Evolutionary conservation across 1,140 invertebrate species (phyloP).

Genomic region (Monochamus saltuarius): DNA sequence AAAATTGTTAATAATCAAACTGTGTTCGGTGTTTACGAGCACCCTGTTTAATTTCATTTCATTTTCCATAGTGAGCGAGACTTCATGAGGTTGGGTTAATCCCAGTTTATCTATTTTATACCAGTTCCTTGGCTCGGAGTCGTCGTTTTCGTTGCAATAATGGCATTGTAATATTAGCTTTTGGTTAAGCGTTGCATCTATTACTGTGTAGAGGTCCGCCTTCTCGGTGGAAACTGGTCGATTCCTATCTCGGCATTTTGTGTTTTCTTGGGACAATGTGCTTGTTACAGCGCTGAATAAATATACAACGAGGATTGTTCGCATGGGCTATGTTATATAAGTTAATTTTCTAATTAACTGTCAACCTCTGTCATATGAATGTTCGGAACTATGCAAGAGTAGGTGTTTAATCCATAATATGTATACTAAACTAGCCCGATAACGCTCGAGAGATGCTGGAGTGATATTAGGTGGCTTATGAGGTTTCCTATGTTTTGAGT

Average conservation of each 20-base stretch:
- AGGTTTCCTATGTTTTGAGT: no score
- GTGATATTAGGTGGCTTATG: no score
- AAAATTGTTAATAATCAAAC: slow-evolving; percentile 53
- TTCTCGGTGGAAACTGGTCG: slow-evolving; percentile 51
- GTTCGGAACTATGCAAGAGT: no score
- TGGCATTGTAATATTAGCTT: slow-evolving; percentile 53
- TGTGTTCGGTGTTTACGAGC: slow-evolving; percentile 50
- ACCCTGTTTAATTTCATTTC: slow-evolving; percentile 52
- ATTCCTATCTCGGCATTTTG: slow-evolving; percentile 53
- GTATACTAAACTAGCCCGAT: no score
- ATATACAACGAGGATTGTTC: no score
- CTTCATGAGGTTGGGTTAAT: slow-evolving; percentile 44
- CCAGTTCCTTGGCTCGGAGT: slow-evolving; percentile 55
- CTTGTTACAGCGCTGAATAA: no score
- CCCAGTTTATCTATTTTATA: slow-evolving; percentile 53
- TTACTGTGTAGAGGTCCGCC: slow-evolving; percentile 53
- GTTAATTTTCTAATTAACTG: no score
- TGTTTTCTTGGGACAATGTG: no score
- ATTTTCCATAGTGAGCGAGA: slow-evolving; percentile 52
- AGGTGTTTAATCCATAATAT: no score
- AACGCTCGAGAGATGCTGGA: no score
- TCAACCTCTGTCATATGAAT: no score
- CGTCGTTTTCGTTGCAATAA: slow-evolving; percentile 53
- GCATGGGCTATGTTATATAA: no score
- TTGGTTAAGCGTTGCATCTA: slow-evolving; percentile 50